Base-by-base conservation (phyloP, 2,888 invertebrate genomes). In the Heliconius cydno region DNA sequence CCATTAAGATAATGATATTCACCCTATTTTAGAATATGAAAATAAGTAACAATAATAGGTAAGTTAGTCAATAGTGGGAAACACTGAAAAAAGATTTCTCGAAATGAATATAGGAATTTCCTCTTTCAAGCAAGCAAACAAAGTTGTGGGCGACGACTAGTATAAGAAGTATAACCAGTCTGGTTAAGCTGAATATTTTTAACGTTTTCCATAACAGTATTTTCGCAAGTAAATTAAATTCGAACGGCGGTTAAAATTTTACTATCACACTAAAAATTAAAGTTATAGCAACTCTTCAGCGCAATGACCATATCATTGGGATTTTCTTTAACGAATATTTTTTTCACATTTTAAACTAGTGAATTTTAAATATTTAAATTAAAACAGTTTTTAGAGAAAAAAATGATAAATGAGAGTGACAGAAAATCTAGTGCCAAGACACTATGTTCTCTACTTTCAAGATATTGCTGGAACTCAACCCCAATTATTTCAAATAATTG, bases 231-330 rank as follows among this genome's bases (percentile, higher is more conserved):
- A 81, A 82, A 83, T 83, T 83, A 83, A 83, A 82, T 81, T 66
- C 30, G 78, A 80, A 80, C 77, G 83, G 79, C 80, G 76, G 80
- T 83, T 79, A 73, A 73, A 82, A 82, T 82, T 83, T 82, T 83
- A 83, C 79, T 81, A 77, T 77, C 75, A 74, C 60, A 80, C 78
- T 82, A 82, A 83, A 83, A 83, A 82, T 81, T 82, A 81, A 82
- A 82, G 79, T 77, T 80, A 80, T 76, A 65, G 79, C 75, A 80
- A 82, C 79, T 82, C 82, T 77, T 80, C 77, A 77, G 73, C 77
- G 73, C 75, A 80, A 80, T 80, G 65, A 68, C 71, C 75, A 7
- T 46, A 34, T 80, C 34, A 79, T 67, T 52, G 76, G 63, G 68
- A 76, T 74, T n/a, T 82, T 72, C 73, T 80, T 76, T 76, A 63